These are phyloP conservation scores for Aramus guarauna DNA, from an alignment of 2,113 vertebrate species.

Conservation along the genomic window DNA sequence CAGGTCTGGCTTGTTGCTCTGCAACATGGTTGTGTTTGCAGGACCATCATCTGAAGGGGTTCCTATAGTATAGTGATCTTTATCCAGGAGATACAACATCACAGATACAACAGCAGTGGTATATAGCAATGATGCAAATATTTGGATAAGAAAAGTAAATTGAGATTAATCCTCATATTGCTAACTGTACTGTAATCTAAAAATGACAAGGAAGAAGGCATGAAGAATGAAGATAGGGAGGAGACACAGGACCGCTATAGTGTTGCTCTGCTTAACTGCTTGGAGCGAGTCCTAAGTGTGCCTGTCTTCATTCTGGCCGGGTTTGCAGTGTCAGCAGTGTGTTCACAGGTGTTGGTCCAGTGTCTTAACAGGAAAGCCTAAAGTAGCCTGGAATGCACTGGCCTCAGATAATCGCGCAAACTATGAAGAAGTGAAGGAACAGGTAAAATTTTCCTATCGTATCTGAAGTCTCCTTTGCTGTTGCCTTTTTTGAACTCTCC, in stretches of 20 bases:
- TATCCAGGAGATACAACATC: background rate
- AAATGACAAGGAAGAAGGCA: background rate
- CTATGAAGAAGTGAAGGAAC: background rate
- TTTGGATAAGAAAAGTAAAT: background rate
- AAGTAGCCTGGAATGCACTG: background rate
- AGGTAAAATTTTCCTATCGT: background rate
- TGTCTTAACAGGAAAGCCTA: background rate
- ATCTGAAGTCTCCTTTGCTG: background rate
- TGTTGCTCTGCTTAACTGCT: background rate
- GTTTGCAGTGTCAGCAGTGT: background rate
- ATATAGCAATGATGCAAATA: background rate
- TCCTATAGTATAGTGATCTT: background rate
- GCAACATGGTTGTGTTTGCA: background rate
- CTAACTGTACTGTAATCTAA: background rate
- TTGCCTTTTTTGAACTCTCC: background rate
- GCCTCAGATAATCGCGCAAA: background rate
- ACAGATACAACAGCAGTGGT: background rate
- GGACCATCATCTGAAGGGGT: background rate
- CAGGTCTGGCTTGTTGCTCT: background rate
- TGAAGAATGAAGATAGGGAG: background rate
- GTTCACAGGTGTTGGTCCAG: background rate
- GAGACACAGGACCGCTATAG: background rate
- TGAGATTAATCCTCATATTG: background rate
- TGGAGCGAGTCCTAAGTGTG: accelerated
- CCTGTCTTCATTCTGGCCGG: background rate